phyloP scores from a whole-genome alignment of 1,140 invertebrate genomes.

The Brachionus rubens region DNA sequence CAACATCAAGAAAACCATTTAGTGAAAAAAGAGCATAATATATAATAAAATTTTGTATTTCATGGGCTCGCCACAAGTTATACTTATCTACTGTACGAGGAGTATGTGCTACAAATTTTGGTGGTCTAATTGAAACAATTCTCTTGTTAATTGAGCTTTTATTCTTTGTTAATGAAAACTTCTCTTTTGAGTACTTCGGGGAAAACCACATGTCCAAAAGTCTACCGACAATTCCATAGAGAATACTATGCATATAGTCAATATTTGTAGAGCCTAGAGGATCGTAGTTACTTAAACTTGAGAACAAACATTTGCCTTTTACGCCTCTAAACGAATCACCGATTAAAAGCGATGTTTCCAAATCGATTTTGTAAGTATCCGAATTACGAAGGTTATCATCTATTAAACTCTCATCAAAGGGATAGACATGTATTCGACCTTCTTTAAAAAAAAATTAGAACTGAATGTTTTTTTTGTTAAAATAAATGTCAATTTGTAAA shows the following conservation, averaged over 20 bases:
- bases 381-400: neutral
- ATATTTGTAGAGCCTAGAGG: neutral
- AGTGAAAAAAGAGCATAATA: neutral
- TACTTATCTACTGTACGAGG: neutral
- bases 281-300: neutral
- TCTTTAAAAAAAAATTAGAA: neutral
- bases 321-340: neutral
- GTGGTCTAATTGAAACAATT: neutral
- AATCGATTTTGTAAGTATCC: neutral
- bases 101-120: neutral
- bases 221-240: neutral
- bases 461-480: too few relatives aligned
- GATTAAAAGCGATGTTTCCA: neutral
- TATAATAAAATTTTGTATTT: neutral
- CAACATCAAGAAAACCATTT: neutral
- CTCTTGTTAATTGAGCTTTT: neutral
- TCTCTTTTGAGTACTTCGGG: neutral
- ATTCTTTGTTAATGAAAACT: neutral
- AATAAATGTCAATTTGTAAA: too few relatives aligned
- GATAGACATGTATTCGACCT: neutral
- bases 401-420: neutral
- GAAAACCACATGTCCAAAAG: neutral
- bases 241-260: neutral
- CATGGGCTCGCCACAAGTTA: neutral
- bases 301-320: neutral